Evolutionary conservation across 2,888 invertebrate genomes (phyloP), one percentile per base, ranked within the genome.

Genomic region (Drosophila tanythrix): DNA sequence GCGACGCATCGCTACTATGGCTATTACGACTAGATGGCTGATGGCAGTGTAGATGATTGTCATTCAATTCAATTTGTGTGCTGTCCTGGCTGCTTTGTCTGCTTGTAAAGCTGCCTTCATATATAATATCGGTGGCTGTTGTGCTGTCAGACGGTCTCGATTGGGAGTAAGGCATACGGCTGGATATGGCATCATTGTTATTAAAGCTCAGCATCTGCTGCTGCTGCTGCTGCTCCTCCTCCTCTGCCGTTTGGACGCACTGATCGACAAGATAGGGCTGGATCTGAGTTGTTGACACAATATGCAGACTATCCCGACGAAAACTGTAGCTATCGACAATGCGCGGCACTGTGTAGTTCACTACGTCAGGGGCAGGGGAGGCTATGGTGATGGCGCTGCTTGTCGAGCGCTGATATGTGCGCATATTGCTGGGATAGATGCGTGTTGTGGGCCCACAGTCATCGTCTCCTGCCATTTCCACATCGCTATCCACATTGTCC

Each of bases 261-360:
- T 85, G 85, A 61, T 89, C 88, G 3, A 88, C 77, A 7, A 84
- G 70, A 43, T 87, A 80, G 3, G 85, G 66, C 8, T 84, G 67
- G 7, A 69, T 59, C 21, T 90, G 81, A 7, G 89, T 82, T 7
- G 88, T 89, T 3, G 88, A 76, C 50, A 88, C 82, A 35, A 90
- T 59, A 51, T 89, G 89, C 18, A 89, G 55, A 55, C 89, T 90
- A 59, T 90, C 87, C 18, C 81, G 70, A n/a, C 88, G 86, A 38
- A 79, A 86, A 31, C 86, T 86, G 38, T 84, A 90, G 63, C 81
- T 84, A 13, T 90, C 83, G 2, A 88, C 88, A 48, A 90, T 90
- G 31, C 88, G 78, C 25, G 88, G 88, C 55, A 88, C 57, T 18
- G 74, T 76, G 38, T 82, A 82, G 18, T 69, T 74, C 21, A 67